Percentiles rank a stretch among this genome's conserved stretches.
phyloP scores from a whole-genome alignment of 2,113 vertebrate genomes.

The Neolamprologus toae region DNA sequence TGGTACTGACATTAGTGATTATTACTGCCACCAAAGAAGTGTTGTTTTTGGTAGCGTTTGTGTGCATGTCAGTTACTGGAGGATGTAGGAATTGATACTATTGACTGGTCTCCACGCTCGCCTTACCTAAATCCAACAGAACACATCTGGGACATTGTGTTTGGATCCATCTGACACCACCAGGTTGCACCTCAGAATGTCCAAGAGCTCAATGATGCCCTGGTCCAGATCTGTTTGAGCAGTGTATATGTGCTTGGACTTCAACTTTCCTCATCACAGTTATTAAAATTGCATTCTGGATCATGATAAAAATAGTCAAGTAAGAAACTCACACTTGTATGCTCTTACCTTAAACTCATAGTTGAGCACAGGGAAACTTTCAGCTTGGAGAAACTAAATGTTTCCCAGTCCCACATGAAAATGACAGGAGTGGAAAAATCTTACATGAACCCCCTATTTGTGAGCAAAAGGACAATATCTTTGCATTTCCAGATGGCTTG shows the following conservation, averaged over 20 bases:
- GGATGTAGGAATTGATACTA: background rate
- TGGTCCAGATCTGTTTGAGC: background rate
- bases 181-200: background rate
- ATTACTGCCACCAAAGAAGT: background rate
- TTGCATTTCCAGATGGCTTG: background rate
- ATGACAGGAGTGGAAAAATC: background rate
- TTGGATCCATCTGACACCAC: background rate
- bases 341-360: background rate
- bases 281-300: background rate
- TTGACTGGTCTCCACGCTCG: background rate
- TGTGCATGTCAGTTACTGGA: background rate
- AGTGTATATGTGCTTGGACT: background rate
- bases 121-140: background rate
- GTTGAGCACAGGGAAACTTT: background rate
- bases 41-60: background rate
- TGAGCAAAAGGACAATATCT: background rate
- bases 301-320: background rate
- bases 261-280: background rate
- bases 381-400: background rate
- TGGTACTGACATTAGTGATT: background rate
- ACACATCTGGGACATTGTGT: background rate
- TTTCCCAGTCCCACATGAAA: background rate
- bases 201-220: background rate
- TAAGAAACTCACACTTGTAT: background rate
- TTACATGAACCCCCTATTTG: background rate